Evolutionary conservation across 2,888 invertebrate species (phyloP).

Genomic region (Gastracanthus pulcherrimus): DNA sequence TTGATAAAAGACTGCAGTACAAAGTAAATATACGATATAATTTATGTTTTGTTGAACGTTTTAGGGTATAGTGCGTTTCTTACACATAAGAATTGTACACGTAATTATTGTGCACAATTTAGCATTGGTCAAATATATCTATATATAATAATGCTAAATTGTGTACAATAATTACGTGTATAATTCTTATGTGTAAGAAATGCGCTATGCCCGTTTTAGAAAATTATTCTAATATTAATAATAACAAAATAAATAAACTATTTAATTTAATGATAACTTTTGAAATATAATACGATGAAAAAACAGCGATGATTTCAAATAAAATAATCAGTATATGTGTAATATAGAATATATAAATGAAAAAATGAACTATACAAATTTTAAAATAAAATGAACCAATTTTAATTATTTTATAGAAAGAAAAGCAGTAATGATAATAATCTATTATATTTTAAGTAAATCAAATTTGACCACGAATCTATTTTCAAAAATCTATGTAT

Average conservation of each 20-base stretch:
- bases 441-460: not conserved
- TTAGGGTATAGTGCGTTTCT: too few relatives aligned
- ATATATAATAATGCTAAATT: too few relatives aligned
- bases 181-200: too few relatives aligned
- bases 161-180: too few relatives aligned
- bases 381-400: constrained; percentile 2
- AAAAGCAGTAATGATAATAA: not conserved
- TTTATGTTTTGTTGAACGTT: not conserved
- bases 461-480: not conserved
- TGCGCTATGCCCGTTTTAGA: too few relatives aligned
- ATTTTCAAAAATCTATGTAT: not conserved
- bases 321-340: not conserved
- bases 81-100: too few relatives aligned
- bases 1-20: constrained; percentile 10
- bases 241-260: not conserved
- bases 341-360: not conserved
- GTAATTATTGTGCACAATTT: too few relatives aligned
- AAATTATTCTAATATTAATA: too few relatives aligned
- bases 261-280: not conserved
- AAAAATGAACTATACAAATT: not conserved
- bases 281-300: not conserved
- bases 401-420: not conserved
- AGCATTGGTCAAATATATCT: too few relatives aligned
- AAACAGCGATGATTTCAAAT: too few relatives aligned
- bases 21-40: not conserved